Evolutionary conservation across 2,113 vertebrate genomes (phyloP).

Genomic region (Cathartes aura): DNA sequence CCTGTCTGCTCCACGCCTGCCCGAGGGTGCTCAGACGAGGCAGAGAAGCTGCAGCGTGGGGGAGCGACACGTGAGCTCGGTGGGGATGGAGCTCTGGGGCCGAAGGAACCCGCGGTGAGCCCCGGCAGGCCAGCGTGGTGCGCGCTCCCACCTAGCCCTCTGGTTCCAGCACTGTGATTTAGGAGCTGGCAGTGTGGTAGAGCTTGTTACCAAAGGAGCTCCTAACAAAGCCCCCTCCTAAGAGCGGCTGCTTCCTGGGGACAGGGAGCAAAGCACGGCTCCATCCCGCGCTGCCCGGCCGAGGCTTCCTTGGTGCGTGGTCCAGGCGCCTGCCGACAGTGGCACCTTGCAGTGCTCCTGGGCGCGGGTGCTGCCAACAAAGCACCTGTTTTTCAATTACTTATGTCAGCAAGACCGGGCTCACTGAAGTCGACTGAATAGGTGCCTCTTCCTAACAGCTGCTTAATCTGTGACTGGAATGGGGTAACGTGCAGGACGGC

Average conservation of each 20-base stretch:
- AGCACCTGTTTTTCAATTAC: background rate
- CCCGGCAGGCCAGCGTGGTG: fast-evolving
- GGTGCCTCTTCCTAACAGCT: background rate
- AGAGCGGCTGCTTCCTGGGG: background rate
- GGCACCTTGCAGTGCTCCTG: background rate
- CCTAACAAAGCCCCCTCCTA: background rate
- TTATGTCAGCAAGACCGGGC: background rate
- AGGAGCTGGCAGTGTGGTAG: background rate
- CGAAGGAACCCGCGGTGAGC: fast-evolving
- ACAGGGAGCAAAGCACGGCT: background rate
- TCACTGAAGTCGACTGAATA: too few relatives aligned
- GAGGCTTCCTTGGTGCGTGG: background rate
- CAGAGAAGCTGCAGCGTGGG: background rate
- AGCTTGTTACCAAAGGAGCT: background rate
- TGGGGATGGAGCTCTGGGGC: background rate
- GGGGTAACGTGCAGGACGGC: fast-evolving
- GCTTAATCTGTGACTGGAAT: fast-evolving
- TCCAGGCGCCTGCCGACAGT: background rate
- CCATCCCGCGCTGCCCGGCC: fast-evolving
- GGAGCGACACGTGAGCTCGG: fast-evolving
- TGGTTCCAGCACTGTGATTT: background rate
- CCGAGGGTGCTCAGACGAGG: fast-evolving
- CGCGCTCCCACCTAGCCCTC: background rate
- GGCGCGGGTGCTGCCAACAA: background rate
- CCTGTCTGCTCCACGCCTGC: background rate